These are phyloP conservation scores for Porites evermanni DNA, from an alignment of 92 coral and sea anemone genomes.

Conservation along the genomic window DNA sequence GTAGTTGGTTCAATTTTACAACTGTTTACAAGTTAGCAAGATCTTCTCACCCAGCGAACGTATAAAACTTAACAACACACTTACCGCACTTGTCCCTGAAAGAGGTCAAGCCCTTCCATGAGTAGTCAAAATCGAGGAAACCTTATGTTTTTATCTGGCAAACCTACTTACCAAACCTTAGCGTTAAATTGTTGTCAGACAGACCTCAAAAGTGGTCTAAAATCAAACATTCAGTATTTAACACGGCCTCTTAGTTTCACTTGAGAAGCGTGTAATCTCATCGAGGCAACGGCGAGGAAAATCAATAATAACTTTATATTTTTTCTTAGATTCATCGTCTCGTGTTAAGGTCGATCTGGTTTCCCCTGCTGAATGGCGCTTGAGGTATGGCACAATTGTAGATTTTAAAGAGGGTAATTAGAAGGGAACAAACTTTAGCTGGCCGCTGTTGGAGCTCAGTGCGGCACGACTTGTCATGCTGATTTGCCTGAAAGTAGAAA, in stretches of 20 bases:
- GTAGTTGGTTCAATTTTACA: not conserved
- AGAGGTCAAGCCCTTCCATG: constrained; percentile 74
- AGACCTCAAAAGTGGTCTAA: too few species aligned
- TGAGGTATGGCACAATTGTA: not conserved
- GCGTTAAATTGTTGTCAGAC: too few species aligned
- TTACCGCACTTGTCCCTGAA: constrained; percentile 77
- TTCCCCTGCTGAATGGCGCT: constrained; percentile 1
- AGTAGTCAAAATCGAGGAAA: too few species aligned
- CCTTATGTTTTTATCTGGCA: too few species aligned
- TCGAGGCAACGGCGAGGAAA: constrained; percentile 11
- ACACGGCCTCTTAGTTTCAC: constrained; percentile 64
- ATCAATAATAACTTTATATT: not conserved
- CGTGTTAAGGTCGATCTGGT: not conserved
- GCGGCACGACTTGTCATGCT: constrained; percentile 1
- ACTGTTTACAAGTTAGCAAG: constrained; percentile 22
- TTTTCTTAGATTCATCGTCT: constrained; percentile 17
- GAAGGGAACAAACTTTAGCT: constrained; percentile 31
- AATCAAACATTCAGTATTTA: too few species aligned
- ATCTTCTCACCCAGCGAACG: constrained; percentile 1
- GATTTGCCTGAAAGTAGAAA: constrained; percentile 29
- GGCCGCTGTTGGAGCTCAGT: constrained; percentile 35
- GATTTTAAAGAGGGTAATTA: constrained; percentile 20
- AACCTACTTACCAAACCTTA: too few species aligned
- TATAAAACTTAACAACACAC: constrained; percentile 23
- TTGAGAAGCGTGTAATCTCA: not conserved